These are phyloP conservation scores for Syngnathus floridae DNA, from an alignment of 2,113 vertebrate species.

Conservation along the genomic window DNA sequence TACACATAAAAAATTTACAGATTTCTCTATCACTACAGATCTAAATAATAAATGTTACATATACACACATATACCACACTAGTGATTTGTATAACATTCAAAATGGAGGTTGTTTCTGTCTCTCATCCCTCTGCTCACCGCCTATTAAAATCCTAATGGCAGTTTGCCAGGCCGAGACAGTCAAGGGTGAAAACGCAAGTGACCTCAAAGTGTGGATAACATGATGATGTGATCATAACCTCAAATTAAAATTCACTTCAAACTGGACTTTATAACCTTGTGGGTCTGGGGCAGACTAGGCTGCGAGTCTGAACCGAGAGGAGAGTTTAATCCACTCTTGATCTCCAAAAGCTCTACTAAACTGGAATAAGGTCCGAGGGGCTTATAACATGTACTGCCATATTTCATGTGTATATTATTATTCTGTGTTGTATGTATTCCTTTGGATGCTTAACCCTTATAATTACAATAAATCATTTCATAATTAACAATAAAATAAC, in stretches of 20 bases:
- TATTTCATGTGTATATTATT: too few relatives aligned
- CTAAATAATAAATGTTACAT: not conserved
- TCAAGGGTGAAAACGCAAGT: slow-evolving; percentile 27
- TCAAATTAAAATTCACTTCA: slow-evolving; percentile 35
- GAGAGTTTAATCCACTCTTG: not conserved
- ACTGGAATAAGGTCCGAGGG: not conserved
- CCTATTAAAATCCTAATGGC: slow-evolving; percentile 28
- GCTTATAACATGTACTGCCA: not conserved
- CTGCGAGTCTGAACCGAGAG: slow-evolving; percentile 1
- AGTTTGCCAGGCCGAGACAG: slow-evolving; percentile 18
- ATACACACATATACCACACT: not conserved
- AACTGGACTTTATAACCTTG: slow-evolving; percentile 25
- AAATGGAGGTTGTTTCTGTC: slow-evolving; percentile 8
- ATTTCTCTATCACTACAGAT: too few relatives aligned
- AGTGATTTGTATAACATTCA: not conserved
- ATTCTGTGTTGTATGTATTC: too few relatives aligned
- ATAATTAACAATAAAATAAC: too few relatives aligned
- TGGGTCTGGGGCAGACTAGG: slow-evolving; percentile 5
- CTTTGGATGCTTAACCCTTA: too few relatives aligned
- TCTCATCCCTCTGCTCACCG: slow-evolving; percentile 13
- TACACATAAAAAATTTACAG: too few relatives aligned
- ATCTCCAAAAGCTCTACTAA: not conserved
- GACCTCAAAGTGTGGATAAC: slow-evolving; percentile 34
- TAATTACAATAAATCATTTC: too few relatives aligned
- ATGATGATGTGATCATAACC: slow-evolving; percentile 27